phyloP scores from a whole-genome alignment of 2,888 invertebrate genomes.

The Pyrochroa serraticornis region DNA sequence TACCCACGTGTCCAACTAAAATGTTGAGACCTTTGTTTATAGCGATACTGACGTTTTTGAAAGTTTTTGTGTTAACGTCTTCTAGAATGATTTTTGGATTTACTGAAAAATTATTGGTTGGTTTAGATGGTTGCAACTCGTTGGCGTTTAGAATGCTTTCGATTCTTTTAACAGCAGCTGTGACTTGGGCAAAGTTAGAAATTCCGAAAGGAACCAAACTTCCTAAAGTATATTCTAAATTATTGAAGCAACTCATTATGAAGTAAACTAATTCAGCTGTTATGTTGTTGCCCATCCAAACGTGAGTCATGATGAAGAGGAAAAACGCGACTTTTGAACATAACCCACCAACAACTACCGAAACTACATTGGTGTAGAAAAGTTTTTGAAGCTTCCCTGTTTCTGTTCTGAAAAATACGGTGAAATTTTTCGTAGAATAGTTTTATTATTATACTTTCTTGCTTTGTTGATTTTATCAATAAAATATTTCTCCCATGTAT shows the following conservation, averaged over 20 bases:
- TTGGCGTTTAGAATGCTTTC: conserved; percentile 62
- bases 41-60: conserved; percentile 57
- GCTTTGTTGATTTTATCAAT: conserved; percentile 13
- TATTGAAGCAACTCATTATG: conserved; percentile 85
- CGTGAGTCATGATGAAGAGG: conserved; percentile 53
- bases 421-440: not conserved
- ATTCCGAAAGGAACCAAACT: conserved; percentile 87
- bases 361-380: conserved; percentile 32
- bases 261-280: conserved; percentile 86
- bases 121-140: conserved; percentile 43
- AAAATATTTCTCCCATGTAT: conserved; percentile 28
- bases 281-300: conserved; percentile 64
- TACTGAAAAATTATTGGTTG: conserved; percentile 14
- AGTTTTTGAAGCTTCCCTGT: conserved; percentile 24
- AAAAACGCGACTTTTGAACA: conserved; percentile 49
- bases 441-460: conserved; percentile 22
- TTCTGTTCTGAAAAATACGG: not conserved
- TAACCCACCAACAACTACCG: conserved; percentile 39
- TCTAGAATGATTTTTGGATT: conserved; percentile 36
- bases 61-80: conserved; percentile 44
- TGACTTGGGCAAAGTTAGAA: conserved; percentile 77
- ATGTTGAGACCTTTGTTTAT: conserved; percentile 59
- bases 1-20: conserved; percentile 69
- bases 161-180: conserved; percentile 74
- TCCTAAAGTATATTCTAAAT: conserved; percentile 84